Percentiles rank a stretch among this genome's conserved stretches.
Conservation (phyloP, 2,888 invertebrate genomes). For the Epirrhoe alternata region DNA sequence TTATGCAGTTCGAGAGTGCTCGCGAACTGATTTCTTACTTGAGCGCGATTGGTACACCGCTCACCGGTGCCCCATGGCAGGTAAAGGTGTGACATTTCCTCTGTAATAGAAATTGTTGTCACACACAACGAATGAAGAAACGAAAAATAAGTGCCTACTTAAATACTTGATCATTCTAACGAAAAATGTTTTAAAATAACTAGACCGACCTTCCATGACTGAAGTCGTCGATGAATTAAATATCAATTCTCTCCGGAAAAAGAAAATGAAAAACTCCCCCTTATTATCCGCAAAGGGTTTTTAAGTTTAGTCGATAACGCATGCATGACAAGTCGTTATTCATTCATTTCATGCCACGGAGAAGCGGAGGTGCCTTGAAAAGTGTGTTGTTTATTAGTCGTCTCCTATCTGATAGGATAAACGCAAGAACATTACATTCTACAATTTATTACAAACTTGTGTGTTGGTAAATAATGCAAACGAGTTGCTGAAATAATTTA, state of each 20-base stretch:
- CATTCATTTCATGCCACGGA: conserved; percentile 43
- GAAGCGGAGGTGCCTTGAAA: conserved; percentile 35
- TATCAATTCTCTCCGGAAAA: conserved; percentile 53
- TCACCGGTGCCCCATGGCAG: conserved; percentile 90
- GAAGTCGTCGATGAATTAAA: conserved; percentile 68
- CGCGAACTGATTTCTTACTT: conserved; percentile 78
- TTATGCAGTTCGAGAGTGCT: conserved; percentile 78
- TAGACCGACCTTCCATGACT: conserved; percentile 68
- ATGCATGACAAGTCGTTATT: conserved; percentile 55
- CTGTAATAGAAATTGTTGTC: conserved; percentile 76
- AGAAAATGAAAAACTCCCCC: conserved; percentile 69
- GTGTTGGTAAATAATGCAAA: conserved; percentile 42
- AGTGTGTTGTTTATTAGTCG: conserved; percentile 45
- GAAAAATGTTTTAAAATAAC: conserved; percentile 34
- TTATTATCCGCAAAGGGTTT: conserved; percentile 66
- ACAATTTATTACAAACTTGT: conserved; percentile 39
- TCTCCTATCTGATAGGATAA: conserved; percentile 38
- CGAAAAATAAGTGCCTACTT: conserved; percentile 22
- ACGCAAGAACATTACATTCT: conserved; percentile 43
- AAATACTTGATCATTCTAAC: conserved; percentile 15
- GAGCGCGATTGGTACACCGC: conserved; percentile 72
- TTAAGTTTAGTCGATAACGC: conserved; percentile 78
- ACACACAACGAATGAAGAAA: conserved; percentile 31
- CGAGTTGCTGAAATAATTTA: conserved; percentile 41
- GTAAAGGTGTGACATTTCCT: conserved; percentile 92